phyloP scores from a whole-genome alignment of 2,888 invertebrate genomes.

The Ditula angustiorana region DNA sequence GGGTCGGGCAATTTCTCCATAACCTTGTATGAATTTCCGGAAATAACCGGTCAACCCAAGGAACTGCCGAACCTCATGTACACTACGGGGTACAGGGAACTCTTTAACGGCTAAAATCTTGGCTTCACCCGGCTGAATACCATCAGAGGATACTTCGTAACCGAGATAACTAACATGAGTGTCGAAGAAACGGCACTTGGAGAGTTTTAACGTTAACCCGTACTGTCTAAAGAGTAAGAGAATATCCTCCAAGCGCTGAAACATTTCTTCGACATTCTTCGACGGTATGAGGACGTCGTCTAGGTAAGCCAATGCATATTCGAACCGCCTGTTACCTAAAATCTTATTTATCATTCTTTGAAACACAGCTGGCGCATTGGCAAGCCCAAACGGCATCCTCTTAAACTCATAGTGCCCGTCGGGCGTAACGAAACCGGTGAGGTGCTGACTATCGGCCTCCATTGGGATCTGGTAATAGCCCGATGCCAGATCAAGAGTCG shows the following conservation, averaged over 20 bases:
- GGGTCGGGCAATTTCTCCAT: slow-evolving; percentile 12
- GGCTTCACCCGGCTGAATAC: background rate
- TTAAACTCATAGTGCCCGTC: background rate
- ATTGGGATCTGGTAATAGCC: too few species aligned
- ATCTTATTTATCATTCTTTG: background rate
- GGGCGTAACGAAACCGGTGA: background rate
- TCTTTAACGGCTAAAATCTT: background rate
- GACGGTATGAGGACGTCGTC: background rate
- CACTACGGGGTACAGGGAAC: background rate
- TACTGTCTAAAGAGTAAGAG: background rate
- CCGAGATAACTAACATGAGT: background rate
- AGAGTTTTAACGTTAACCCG: background rate
- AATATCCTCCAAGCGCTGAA: background rate
- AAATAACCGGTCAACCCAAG: slow-evolving; percentile 8
- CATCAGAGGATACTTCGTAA: background rate
- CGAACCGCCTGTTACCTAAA: background rate
- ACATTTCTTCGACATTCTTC: background rate
- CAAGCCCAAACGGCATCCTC: slow-evolving; percentile 14
- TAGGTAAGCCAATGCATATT: background rate
- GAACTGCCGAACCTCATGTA: slow-evolving; percentile 6
- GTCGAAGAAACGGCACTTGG: background rate
- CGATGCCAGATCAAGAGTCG: slow-evolving; percentile 11
- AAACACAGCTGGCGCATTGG: slow-evolving; percentile 17
- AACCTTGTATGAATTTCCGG: slow-evolving; percentile 1
- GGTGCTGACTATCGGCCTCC: too few species aligned